Conservation (phyloP, 2,113 vertebrate genomes). For the Euleptes europaea region DNA sequence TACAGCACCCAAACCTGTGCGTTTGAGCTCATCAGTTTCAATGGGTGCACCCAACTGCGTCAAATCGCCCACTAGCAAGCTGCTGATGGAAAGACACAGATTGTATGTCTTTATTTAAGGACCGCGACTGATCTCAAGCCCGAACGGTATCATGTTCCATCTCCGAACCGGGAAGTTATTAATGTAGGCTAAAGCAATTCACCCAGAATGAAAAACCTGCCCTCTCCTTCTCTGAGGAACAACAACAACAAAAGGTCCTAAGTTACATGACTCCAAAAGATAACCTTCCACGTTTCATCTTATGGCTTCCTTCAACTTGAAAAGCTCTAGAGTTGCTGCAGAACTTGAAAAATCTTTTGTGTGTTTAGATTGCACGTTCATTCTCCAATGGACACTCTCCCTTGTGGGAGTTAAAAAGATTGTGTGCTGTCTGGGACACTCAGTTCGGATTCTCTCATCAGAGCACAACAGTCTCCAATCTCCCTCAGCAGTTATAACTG, state of each 20-base stretch:
- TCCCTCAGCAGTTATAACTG: not conserved
- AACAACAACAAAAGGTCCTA: not conserved
- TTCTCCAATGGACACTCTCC: not conserved
- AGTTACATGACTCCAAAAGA: fast-evolving
- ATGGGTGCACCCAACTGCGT: not conserved
- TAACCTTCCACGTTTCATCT: not conserved
- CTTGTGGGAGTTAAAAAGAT: not conserved
- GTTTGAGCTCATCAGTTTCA: not conserved
- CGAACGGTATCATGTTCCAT: not conserved
- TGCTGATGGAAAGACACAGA: not conserved
- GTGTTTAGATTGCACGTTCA: too few relatives aligned
- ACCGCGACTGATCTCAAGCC: not conserved
- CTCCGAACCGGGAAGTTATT: not conserved
- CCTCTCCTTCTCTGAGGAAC: not conserved
- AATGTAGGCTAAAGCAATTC: not conserved
- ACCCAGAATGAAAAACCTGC: not conserved
- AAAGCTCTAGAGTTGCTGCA: not conserved
- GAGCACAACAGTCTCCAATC: not conserved
- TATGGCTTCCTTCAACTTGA: not conserved
- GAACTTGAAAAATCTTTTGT: not conserved
- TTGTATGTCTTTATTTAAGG: not conserved
- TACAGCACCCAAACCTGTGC: not conserved
- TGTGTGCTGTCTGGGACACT: not conserved
- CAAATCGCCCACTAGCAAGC: not conserved
- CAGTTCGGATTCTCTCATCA: not conserved